A percentile compares a stretch with the other conserved stretches of the same genome.
phyloP scores from a whole-genome alignment of 2,113 vertebrate genomes.

The Rhineura floridana region DNA sequence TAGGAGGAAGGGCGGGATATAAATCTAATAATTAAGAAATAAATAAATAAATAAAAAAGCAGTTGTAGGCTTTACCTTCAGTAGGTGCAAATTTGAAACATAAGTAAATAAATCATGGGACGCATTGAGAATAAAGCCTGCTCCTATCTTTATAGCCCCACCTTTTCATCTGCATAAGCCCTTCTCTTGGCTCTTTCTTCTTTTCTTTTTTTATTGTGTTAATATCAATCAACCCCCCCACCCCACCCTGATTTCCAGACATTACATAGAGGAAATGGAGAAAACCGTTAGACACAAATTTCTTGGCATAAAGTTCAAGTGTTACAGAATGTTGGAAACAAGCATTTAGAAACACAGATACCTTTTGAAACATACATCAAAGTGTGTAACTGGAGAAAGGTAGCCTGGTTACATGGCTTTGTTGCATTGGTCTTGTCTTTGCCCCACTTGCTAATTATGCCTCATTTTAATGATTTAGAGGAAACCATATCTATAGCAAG shows the following conservation, averaged over 20 bases:
- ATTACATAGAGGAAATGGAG: too few relatives aligned
- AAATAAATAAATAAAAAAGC: too few relatives aligned
- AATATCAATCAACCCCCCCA: too few relatives aligned
- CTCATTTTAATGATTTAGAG: constrained; percentile 38
- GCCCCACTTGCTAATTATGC: constrained; percentile 39
- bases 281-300: too few relatives aligned
- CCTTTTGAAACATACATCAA: background rate
- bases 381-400: background rate
- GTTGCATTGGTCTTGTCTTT: constrained; percentile 27
- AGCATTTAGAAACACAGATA: background rate
- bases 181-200: background rate
- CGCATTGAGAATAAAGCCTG: background rate
- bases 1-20: too few relatives aligned
- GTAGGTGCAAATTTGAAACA: background rate
- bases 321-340: background rate
- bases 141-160: background rate
- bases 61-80: too few relatives aligned
- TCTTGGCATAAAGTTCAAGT: background rate
- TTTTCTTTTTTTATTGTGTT: too few relatives aligned
- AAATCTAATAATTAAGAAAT: too few relatives aligned
- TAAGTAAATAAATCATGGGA: background rate
- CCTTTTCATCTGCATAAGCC: background rate
- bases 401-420: constrained; percentile 31
- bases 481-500: constrained; percentile 38
- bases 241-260: too few relatives aligned